Base-by-base conservation (phyloP, 2,113 vertebrate genomes). In the Cathartes aura region DNA sequence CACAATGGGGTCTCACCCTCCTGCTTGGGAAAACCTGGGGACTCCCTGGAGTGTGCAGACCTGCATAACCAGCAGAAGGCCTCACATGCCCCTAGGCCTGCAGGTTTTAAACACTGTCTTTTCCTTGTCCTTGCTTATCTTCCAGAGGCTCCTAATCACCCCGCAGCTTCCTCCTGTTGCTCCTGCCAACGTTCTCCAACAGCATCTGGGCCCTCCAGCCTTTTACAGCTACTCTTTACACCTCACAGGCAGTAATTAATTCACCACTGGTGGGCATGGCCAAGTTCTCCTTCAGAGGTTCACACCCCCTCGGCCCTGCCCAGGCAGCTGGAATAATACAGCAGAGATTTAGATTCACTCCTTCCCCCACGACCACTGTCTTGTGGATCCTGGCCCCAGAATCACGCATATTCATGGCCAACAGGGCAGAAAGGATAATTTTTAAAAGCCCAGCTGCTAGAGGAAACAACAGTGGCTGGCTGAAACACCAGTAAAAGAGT, bases 331-430 rank as follows among this genome's bases (percentile, higher is more conserved):
- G 38, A 45, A 30, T 36, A 36, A 8, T 36, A 45, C 6, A 27
- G 29, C 10, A 43, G 26, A 74, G 38, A 40, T 17, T 21, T 11
- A 32, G 8, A 67, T 48, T 62, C 3, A 2, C 6, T 55, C 14
- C 13, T 68, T 66, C 12, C 22, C 29, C 7, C 1, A 1, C 2
- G 2, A 29, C 32, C 2, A 0, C 10, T 66, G 17, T 34, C 8
- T 26, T 45, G 32, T 26, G 12, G 23, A 42, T 75, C 50, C 30
- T 78, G 38, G 26, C 38, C 9, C 22, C 62, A 88, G 30, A 67
- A 70, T 58, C 6, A 23, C 0, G 1, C 1, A 1, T 23, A 17
- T 38, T 74, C 47, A 40, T 27, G 19, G 18, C 23, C 34, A 73
- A 20, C 4, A 66, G 29, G 12, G 23, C 19, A 83, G 63, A 15